Evolutionary conservation across 2,888 invertebrate species (phyloP), one percentile per base, ranked within the genome.

Genomic region (Tubiluchus corallicola): DNA sequence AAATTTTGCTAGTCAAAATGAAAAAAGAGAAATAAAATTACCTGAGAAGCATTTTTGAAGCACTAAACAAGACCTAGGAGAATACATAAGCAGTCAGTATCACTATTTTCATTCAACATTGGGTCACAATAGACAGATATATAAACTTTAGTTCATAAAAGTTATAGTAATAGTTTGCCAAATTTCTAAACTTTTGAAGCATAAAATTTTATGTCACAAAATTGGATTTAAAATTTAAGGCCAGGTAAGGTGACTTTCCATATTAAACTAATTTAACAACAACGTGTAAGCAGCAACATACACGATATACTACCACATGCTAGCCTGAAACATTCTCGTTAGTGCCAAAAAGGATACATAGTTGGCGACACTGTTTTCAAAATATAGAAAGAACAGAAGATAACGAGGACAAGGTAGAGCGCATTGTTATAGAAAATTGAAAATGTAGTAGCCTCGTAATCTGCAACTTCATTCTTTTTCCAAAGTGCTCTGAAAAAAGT

Each of bases 391-490:
- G 94, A 94, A 54, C 79, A 75, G 52, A 94, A 73, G 54, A 98
- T 84, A 44, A 96, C 81, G 48, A 94, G 74, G 45, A 88, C 81
- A 66, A 96, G 70, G 69, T 87, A 98, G 50, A 98, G 67, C 16
- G 94, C 83, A 62, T 99, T 99, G 71, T 94, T 98, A 74, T 94
- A 98, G 70, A 99, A 98, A 59, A 98, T 94, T 41, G 96, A 82
- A 66, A 88, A 94, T 2, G 92, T 94, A 21, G 94, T 98, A 0
- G 98, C 94, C 69, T 99, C 96, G 62, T 90, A 94, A 64, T 99
- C 98, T 17, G 96, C 96, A 9, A 96, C 94, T 71, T 96, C 96
- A 66, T 98, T 99, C 69, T 96, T 96, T 70, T 96, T 94, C 94
- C 94, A 98, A 49, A 98, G 66, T 54, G 96, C 88, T 58, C 96